Conservation (phyloP, 2,888 invertebrate genomes). For the Formica aserva region DNA sequence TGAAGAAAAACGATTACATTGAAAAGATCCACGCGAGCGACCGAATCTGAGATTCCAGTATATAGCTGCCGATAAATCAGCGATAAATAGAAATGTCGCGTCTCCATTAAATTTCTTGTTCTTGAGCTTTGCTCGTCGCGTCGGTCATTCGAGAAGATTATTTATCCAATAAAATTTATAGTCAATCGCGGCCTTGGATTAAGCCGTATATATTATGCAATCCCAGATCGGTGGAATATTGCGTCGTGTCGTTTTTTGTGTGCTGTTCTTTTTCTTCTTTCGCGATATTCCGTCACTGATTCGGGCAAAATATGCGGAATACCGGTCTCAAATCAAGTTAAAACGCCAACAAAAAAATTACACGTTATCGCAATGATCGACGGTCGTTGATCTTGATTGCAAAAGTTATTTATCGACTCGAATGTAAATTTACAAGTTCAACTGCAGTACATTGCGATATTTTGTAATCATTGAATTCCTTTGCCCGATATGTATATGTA, state of each 20-base stretch:
- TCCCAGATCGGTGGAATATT: slow-evolving; percentile 30
- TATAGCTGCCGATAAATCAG: slow-evolving; percentile 75
- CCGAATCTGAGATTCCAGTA: slow-evolving; percentile 75
- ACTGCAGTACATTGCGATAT: slow-evolving; percentile 12
- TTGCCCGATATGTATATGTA: neutral
- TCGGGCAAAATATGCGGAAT: slow-evolving; percentile 39
- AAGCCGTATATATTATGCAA: slow-evolving; percentile 73
- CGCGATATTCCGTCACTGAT: neutral
- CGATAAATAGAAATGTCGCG: slow-evolving; percentile 77
- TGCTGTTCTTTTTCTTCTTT: neutral
- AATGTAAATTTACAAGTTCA: slow-evolving; percentile 59
- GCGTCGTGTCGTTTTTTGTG: slow-evolving; percentile 26
- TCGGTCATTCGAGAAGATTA: slow-evolving; percentile 54
- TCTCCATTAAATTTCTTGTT: slow-evolving; percentile 70
- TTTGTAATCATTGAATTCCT: slow-evolving; percentile 59
- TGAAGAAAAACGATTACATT: neutral
- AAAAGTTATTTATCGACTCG: slow-evolving; percentile 48
- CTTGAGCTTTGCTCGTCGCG: slow-evolving; percentile 1
- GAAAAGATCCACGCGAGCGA: slow-evolving; percentile 53
- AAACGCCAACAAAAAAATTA: slow-evolving; percentile 2
- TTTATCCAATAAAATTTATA: slow-evolving; percentile 76
- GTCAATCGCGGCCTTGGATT: slow-evolving; percentile 74
- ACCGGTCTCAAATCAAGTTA: slow-evolving; percentile 36
- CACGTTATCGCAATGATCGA: slow-evolving; percentile 21
- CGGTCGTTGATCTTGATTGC: slow-evolving; percentile 61